These are phyloP conservation scores for Oceanodroma leucorhoa DNA, from an alignment of 2,797 vertebrate genomes.

Conservation along the genomic window DNA sequence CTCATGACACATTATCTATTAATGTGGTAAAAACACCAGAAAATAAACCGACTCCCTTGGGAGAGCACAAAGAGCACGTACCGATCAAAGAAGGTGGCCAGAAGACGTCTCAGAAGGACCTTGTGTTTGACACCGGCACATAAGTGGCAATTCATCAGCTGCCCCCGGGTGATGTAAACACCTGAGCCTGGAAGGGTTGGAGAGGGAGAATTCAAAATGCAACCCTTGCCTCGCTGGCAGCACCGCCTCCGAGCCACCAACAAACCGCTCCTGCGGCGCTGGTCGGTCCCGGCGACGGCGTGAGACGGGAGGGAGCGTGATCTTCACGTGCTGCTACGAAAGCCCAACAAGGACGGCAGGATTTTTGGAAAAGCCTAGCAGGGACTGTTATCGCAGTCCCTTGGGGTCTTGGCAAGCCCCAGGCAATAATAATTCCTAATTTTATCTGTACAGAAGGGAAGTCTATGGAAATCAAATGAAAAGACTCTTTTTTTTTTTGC, in stretches of 20 bases:
- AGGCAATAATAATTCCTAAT: background rate
- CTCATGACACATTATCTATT: rapidly evolving
- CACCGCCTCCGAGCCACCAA: background rate
- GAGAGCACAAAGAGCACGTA: slow-evolving; percentile 55
- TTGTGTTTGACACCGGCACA: slow-evolving; percentile 98
- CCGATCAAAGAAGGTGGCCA: slow-evolving; percentile 98
- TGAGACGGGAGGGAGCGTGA: rapidly evolving
- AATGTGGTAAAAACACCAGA: rapidly evolving
- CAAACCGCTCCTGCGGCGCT: background rate
- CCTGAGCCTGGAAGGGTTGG: slow-evolving; percentile 82
- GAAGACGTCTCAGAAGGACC: slow-evolving; percentile 91
- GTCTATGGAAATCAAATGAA: background rate
- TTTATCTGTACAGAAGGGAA: background rate
- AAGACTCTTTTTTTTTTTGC: background rate
- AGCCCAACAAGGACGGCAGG: rapidly evolving
- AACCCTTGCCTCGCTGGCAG: background rate
- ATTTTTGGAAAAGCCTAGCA: background rate
- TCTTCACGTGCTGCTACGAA: background rate
- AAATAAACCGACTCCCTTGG: rapidly evolving
- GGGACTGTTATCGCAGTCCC: background rate
- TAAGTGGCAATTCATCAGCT: slow-evolving; percentile 98
- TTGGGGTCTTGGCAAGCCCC: background rate
- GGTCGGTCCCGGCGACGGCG: rapidly evolving
- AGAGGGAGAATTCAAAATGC: background rate
- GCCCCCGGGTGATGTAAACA: slow-evolving; percentile 96